Base-by-base conservation (phyloP, 2,888 invertebrate genomes). In the Heteropelma amictum region DNA sequence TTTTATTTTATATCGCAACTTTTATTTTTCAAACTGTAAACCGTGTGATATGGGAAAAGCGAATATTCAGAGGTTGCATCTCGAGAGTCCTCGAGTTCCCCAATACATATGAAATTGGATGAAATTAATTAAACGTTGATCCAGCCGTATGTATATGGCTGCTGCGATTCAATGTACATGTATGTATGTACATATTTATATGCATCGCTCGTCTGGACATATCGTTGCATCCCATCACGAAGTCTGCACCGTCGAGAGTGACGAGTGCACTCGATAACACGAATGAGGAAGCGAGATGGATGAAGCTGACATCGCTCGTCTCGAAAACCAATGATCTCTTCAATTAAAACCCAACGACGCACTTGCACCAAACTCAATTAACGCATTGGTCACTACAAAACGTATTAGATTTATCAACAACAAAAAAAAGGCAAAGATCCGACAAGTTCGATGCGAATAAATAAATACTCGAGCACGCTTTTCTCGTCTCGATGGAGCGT, bases 181-280 rank as follows among this genome's bases (percentile, higher is more conserved):
- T 17, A 49, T 19, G 1, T 28, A 21, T 14, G 21, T 42, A 7
- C n/a, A 40, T 40, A 35, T 54, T 35, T 54, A 54, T 21, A 35
- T 33, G 10, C n/a, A 53, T 35, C 53, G 69, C 45, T 30, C 30
- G 53, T 67, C 53, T 28, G 67, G 65, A 56, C 54, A 49, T 72
- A 49, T 30, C 21, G 14, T 17, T 12, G 38, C 28, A 23, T 28
- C 49, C 67, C 67, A 49, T 68, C 68, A 12, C 47, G 19, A 56
- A 49, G 61, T 30, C 49, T 56, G 61, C 33, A 49, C 40, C 38
- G 79, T 81, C 77, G 81, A 79, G 82, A 83, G 82, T 83, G 85
- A 85, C 83, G 83, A 85, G 85, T 83, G 84, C 84, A 84, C 85
- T 85, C 83, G 80, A 85, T 84, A 82, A 83, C 83, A 80, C 54